phyloP scores from a whole-genome alignment of 2,797 vertebrate species.

The Brachyalestes nurse region DNA sequence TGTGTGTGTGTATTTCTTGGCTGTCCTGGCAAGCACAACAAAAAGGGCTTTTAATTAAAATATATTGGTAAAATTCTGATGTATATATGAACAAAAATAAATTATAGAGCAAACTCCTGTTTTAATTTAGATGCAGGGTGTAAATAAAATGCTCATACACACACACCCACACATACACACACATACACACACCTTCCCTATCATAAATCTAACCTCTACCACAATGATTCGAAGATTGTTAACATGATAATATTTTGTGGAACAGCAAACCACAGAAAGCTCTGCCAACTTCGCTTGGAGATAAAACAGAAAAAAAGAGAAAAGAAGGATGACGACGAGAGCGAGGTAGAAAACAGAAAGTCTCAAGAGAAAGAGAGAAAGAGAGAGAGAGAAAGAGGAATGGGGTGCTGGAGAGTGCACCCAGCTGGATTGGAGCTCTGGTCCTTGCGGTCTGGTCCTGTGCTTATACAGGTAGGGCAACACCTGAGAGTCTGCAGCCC shows the following conservation, averaged over 20 bases:
- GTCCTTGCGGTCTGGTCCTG: constrained; percentile 28
- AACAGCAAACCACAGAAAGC: constrained; percentile 88
- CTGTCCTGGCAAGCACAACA: background rate
- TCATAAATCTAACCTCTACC: constrained; percentile 87
- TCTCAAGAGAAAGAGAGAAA: constrained; percentile 65
- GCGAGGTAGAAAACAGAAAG: constrained; percentile 45
- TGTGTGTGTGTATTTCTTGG: background rate
- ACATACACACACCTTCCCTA: constrained; percentile 71
- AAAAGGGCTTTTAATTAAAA: constrained; percentile 53
- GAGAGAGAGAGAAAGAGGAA: constrained; percentile 50
- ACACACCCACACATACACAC: constrained; percentile 16
- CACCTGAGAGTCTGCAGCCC: constrained; percentile 68
- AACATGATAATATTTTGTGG: constrained; percentile 91
- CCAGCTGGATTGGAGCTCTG: constrained; percentile 47
- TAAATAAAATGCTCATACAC: background rate
- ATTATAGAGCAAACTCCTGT: background rate
- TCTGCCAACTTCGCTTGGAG: constrained; percentile 72
- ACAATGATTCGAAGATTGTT: constrained; percentile 91
- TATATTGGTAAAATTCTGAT: constrained; percentile 21
- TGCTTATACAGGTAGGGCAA: constrained; percentile 57
- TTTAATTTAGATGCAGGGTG: constrained; percentile 21
- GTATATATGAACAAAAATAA: too few relatives aligned
- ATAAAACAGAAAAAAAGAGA: constrained; percentile 80
- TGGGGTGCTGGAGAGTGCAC: constrained; percentile 59
- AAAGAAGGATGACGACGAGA: constrained; percentile 63